These are phyloP conservation scores for Melipona beecheii DNA, from an alignment of 2,888 invertebrate genomes.

Conservation along the genomic window DNA sequence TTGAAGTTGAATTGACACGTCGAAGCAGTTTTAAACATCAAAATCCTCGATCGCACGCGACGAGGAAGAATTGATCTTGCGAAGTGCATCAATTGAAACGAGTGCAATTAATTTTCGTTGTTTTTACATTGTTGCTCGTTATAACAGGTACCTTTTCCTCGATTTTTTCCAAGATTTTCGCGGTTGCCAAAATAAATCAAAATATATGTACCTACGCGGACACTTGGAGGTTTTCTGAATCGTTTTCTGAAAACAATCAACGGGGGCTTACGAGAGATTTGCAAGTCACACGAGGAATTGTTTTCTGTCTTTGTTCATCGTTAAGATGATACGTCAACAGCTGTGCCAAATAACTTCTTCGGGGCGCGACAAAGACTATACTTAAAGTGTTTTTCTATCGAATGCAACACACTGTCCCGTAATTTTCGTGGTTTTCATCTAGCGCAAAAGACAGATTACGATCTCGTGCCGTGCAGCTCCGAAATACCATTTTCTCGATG, in stretches of 20 bases:
- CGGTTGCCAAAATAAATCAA: constrained; percentile 1
- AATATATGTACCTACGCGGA: neutral
- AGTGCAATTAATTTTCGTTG: neutral
- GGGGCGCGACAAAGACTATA: constrained; percentile 36
- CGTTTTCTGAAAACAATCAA: constrained; percentile 27
- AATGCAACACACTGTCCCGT: constrained; percentile 10
- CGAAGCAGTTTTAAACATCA: too few relatives aligned
- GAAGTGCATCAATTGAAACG: too few relatives aligned
- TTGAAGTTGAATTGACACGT: too few relatives aligned
- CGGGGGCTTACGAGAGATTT: constrained; percentile 14
- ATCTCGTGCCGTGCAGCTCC: constrained; percentile 17
- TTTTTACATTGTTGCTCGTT: neutral
- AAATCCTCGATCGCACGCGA: too few relatives aligned
- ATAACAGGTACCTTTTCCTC: neutral
- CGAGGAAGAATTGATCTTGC: too few relatives aligned
- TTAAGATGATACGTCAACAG: constrained; percentile 61
- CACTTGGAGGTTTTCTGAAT: neutral
- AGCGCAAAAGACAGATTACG: constrained; percentile 57
- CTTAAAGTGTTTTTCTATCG: constrained; percentile 11
- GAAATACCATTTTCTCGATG: neutral
- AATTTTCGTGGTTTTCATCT: constrained; percentile 38
- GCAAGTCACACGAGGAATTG: constrained; percentile 62
- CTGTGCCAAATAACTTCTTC: constrained; percentile 46
- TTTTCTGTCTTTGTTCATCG: constrained; percentile 62
- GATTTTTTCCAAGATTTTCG: neutral